Percentiles rank a stretch among this genome's conserved stretches.
Evolutionary conservation across 2,113 vertebrate species (phyloP).

Genomic region (Lagenorhynchus albirostris): DNA sequence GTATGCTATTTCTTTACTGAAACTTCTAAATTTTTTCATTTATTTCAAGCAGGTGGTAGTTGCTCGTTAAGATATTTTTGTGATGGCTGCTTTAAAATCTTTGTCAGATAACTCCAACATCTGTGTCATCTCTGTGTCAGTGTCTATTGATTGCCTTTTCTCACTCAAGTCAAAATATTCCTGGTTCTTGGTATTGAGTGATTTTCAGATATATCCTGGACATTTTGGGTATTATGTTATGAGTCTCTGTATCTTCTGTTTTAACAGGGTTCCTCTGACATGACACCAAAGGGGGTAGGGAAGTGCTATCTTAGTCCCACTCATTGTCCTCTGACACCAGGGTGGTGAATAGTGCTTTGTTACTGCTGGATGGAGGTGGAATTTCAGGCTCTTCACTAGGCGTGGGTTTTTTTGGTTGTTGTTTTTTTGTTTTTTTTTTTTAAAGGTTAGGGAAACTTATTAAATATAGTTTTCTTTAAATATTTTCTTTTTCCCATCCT

Average conservation of each 20-base stretch:
- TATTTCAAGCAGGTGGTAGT: not conserved
- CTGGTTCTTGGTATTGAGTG: not conserved
- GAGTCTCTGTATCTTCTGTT: not conserved
- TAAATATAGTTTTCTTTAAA: not conserved
- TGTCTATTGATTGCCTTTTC: not conserved
- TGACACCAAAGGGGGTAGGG: accelerated
- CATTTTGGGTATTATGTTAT: not conserved
- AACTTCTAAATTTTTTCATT: not conserved
- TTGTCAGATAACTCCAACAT: not conserved
- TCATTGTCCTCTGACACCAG: not conserved
- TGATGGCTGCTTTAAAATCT: not conserved
- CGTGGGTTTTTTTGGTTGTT: too few relatives aligned
- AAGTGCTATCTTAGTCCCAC: not conserved
- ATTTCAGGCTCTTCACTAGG: not conserved
- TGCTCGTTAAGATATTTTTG: not conserved
- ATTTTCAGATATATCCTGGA: not conserved
- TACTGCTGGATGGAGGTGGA: not conserved
- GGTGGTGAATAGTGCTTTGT: not conserved
- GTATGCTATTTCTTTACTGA: not conserved
- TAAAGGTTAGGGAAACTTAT: not conserved
- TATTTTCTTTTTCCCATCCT: not conserved
- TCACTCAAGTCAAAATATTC: not conserved
- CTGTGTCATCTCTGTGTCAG: not conserved
- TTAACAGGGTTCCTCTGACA: not conserved
- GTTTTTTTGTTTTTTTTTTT: not conserved